Base-by-base conservation (phyloP, 2,888 invertebrate species). In the Catotricha subobsoleta region DNA sequence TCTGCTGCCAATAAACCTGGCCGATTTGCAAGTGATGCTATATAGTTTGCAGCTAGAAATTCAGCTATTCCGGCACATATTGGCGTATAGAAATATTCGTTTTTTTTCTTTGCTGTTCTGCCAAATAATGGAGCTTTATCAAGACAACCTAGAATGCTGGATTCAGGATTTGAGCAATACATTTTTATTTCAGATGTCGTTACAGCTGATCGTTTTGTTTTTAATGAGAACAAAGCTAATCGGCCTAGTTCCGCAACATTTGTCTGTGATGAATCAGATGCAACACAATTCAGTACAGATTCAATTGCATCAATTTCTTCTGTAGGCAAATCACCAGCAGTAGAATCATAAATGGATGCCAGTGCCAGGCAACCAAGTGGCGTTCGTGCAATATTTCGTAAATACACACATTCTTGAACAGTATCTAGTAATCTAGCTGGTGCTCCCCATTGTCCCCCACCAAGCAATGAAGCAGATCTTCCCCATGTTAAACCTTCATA, bases 31-130 rank as follows among this genome's bases (percentile, higher is more conserved):
- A 69, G 56, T 1, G 68, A 67, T 1, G 67, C 64, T n/a, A 69
- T 57, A 50, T 69, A 69, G 48, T 67, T 67, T 2, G 69, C 69
- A 2, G 69, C 66, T n/a, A 69, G 53, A 49, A 66, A 69, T 48
- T 68, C 68, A 13, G 65, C 62, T 45, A 69, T 61, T 2, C 67
- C 62, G 37, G 64, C 57, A 50, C 69, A 68, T 28, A 69, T 59
- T 2, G 68, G 65, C 10, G 65, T 61, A 51, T 62, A 67, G 18
- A 62, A 52, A 44, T 49, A 50, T 29, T 66, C 66, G 2, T 57
- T 54, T 43, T 64, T 62, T 40, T 63, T 58, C 45, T 61, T 56
- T 15, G 64, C 55, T 2, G 53, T 50, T 42, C 56, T 62, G 1
- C 64, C 65, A 35, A 66, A 60, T 23, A 62, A 56, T 33, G 63